phyloP scores from a whole-genome alignment of 2,113 vertebrate species.

The Pelusios castaneus region DNA sequence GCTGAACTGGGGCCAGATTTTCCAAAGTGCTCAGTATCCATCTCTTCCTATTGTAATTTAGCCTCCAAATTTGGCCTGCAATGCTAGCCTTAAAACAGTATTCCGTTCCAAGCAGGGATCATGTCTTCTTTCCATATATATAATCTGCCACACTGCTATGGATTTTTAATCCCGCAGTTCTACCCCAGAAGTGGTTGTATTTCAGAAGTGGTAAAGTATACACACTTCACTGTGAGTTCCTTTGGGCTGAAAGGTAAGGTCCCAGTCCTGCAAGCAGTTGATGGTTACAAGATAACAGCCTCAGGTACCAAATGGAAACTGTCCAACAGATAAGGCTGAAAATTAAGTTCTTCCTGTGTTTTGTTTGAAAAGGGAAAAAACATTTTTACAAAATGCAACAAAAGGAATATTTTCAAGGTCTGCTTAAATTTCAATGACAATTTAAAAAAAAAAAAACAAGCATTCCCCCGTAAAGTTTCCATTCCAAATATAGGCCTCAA shows the following conservation, averaged over 20 bases:
- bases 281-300: not conserved
- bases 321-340: not conserved
- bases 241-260: too few species aligned
- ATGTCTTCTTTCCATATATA: not conserved
- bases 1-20: not conserved
- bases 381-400: too few species aligned
- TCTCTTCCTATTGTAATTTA: not conserved
- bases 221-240: too few species aligned
- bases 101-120: not conserved
- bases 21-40: constrained; percentile 15
- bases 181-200: not conserved
- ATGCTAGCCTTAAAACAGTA: not conserved
- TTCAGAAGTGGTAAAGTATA: not conserved
- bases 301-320: not conserved
- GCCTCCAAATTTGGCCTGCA: not conserved
- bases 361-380: too few species aligned
- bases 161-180: not conserved
- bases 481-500: too few species aligned
- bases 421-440: too few species aligned
- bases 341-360: not conserved
- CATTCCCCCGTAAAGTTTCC: too few species aligned
- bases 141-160: not conserved
- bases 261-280: not conserved
- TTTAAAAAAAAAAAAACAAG: too few species aligned
- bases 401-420: too few species aligned